These are phyloP conservation scores for Hystrix cristata DNA, from an alignment of 2,113 vertebrate species.

Conservation along the genomic window DNA sequence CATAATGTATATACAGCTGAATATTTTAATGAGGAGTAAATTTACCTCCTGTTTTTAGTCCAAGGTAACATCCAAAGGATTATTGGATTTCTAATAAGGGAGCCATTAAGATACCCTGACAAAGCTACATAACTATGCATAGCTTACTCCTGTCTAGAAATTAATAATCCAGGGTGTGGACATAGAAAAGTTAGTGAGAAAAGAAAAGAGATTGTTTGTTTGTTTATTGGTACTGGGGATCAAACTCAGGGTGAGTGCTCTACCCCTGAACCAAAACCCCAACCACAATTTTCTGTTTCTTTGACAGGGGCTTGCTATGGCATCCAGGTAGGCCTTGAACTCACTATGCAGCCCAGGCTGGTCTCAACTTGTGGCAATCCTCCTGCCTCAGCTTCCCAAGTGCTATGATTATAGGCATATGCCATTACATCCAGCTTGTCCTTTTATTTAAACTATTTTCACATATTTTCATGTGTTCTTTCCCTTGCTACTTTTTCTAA, in stretches of 20 bases:
- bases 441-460: background rate
- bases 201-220: background rate
- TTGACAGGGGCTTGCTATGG: too few relatives aligned
- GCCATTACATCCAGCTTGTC: background rate
- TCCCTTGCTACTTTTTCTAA: background rate
- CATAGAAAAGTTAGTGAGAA: background rate
- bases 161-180: background rate
- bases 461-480: background rate
- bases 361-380: background rate
- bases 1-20: background rate
- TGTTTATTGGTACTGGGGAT: too few relatives aligned
- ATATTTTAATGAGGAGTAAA: slow-evolving; percentile 30
- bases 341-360: background rate
- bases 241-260: too few relatives aligned
- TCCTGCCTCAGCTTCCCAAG: background rate
- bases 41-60: background rate
- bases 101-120: background rate
- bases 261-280: too few relatives aligned
- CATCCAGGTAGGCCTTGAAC: too few relatives aligned
- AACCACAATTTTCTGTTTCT: too few relatives aligned
- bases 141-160: background rate
- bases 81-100: background rate
- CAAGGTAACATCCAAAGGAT: background rate
- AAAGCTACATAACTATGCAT: background rate
- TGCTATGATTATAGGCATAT: background rate